phyloP scores from a whole-genome alignment of 64 coral and sea anemone species.

The Actinia tenebrosa region DNA sequence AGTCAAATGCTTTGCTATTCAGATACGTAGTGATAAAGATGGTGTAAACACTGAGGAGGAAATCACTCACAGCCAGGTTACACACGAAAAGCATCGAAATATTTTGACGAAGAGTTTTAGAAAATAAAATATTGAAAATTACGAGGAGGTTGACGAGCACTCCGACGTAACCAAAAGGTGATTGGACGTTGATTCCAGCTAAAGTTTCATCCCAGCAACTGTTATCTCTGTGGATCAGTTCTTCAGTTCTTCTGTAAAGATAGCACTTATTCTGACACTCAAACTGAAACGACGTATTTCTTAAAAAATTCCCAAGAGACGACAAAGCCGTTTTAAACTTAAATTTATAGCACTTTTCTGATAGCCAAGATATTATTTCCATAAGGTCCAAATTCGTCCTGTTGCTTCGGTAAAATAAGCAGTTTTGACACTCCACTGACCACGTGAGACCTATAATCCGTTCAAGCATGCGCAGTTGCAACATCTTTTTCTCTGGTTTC shows the following conservation, averaged over 20 bases:
- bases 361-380: too few species aligned
- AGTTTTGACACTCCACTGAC: neutral
- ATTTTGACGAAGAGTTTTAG: constrained; percentile 35
- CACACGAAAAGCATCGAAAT: constrained; percentile 44
- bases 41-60: constrained; percentile 40
- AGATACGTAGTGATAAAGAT: constrained; percentile 18
- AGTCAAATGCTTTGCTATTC: constrained; percentile 14
- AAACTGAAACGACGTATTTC: neutral
- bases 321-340: too few species aligned
- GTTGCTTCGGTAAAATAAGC: neutral
- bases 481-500: neutral
- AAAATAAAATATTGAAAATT: constrained; percentile 22
- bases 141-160: constrained; percentile 46
- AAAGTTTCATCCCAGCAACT: constrained; percentile 46
- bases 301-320: neutral
- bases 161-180: constrained; percentile 23
- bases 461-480: neutral
- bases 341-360: too few species aligned
- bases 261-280: neutral
- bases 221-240: neutral
- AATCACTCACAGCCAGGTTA: constrained; percentile 56
- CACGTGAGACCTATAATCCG: neutral
- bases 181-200: constrained; percentile 30
- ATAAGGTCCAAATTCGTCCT: too few species aligned
- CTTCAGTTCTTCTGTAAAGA: too few species aligned